phyloP scores from a whole-genome alignment of 2,113 vertebrate species.

The Hylia prasina region DNA sequence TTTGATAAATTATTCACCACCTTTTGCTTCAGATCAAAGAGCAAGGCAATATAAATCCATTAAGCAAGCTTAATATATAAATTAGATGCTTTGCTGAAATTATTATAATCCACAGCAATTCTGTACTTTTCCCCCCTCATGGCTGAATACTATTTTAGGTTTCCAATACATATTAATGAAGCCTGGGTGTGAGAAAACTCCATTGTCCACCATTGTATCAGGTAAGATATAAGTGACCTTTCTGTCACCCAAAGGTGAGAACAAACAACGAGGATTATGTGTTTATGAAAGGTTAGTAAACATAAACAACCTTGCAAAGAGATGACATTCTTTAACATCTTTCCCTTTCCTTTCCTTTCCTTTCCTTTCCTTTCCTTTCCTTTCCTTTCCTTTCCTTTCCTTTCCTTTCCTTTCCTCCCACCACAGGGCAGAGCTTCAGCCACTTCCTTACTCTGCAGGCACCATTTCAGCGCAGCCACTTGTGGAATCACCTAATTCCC shows the following conservation, averaged over 20 bases:
- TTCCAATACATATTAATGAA: slow-evolving; percentile 24
- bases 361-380: not conserved
- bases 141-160: not conserved
- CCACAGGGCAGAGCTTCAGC: rapidly evolving
- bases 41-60: slow-evolving; percentile 24
- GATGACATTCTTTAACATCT: rapidly evolving
- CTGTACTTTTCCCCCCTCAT: not conserved
- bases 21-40: slow-evolving; percentile 42
- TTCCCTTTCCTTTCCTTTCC: not conserved
- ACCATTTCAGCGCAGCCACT: not conserved
- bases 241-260: not conserved
- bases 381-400: too few species aligned
- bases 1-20: slow-evolving; percentile 34
- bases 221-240: not conserved
- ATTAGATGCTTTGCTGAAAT: slow-evolving; percentile 48
- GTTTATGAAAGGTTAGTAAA: not conserved
- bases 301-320: not conserved
- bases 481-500: not conserved
- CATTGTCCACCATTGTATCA: not conserved
- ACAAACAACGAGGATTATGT: not conserved
- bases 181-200: not conserved
- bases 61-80: slow-evolving; percentile 57
- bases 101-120: slow-evolving; percentile 46
- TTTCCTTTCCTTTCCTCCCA: not conserved
- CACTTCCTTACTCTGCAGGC: not conserved